Evolutionary conservation across 2,113 vertebrate species (phyloP).

Genomic region (Psammodynastes pulverulentus): DNA sequence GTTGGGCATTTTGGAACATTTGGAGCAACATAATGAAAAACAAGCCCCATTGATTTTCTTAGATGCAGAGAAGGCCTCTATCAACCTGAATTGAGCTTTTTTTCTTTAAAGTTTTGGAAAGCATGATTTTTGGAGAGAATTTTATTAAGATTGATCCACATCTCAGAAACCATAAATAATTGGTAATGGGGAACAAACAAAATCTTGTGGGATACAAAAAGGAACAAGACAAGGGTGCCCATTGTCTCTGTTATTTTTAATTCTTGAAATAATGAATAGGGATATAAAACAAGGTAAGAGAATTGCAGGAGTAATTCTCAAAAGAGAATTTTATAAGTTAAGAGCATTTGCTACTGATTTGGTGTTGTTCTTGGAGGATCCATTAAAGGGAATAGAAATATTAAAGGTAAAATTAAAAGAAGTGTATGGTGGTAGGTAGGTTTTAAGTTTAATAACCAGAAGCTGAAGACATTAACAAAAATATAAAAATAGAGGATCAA

Average conservation of each 20-base stretch:
- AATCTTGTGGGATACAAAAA: too few relatives aligned
- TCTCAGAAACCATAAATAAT: too few relatives aligned
- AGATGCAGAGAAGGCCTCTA: not conserved
- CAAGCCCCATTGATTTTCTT: not conserved
- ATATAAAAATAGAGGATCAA: not conserved
- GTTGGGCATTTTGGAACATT: not conserved
- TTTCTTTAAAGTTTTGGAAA: too few relatives aligned
- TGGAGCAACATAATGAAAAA: not conserved
- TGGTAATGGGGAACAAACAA: too few relatives aligned
- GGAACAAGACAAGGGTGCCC: too few relatives aligned
- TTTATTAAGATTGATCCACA: too few relatives aligned
- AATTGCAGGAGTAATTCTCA: not conserved
- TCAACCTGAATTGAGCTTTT: too few relatives aligned
- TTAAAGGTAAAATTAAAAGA: not conserved
- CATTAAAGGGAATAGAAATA: not conserved
- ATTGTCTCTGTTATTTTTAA: too few relatives aligned
- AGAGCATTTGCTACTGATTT: not conserved
- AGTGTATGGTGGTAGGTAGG: not conserved
- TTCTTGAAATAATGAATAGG: too few relatives aligned
- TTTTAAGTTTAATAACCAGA: not conserved
- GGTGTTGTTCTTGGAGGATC: not conserved
- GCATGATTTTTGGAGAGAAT: too few relatives aligned
- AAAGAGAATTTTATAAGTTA: not conserved
- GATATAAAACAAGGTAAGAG: too few relatives aligned
- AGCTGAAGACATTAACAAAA: not conserved